Evolutionary conservation across 2,888 invertebrate genomes (phyloP).

Genomic region (Biston betularia): DNA sequence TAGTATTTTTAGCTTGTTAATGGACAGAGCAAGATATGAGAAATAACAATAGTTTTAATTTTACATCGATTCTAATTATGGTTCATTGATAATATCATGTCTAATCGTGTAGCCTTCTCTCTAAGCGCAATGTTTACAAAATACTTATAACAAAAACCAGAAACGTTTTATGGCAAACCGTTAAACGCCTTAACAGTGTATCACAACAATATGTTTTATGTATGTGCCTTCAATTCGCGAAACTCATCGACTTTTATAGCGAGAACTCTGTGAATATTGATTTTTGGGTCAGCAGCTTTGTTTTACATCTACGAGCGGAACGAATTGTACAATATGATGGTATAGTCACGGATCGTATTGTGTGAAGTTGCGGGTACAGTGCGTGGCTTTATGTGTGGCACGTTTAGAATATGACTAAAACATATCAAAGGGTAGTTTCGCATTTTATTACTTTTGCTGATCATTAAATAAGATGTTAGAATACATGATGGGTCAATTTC

Average conservation of each 20-base stretch:
- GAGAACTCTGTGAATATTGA: slow-evolving; percentile 77
- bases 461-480: too few species aligned
- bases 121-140: not conserved
- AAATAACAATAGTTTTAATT: too few species aligned
- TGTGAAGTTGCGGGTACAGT: slow-evolving; percentile 22
- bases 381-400: not conserved
- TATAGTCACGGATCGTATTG: slow-evolving; percentile 48
- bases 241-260: slow-evolving; percentile 78
- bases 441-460: too few species aligned
- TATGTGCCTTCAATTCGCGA: slow-evolving; percentile 78
- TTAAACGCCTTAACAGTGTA: slow-evolving; percentile 53
- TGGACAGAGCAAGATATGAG: too few species aligned
- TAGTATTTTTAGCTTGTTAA: too few species aligned
- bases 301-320: slow-evolving; percentile 62
- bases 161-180: slow-evolving; percentile 29
- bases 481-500: too few species aligned
- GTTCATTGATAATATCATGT: too few species aligned
- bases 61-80: too few species aligned
- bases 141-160: slow-evolving; percentile 9
- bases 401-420: not conserved
- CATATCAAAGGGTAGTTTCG: not conserved
- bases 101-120: too few species aligned
- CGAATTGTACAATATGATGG: slow-evolving; percentile 47
- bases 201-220: slow-evolving; percentile 72
- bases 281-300: slow-evolving; percentile 82